Base-by-base conservation (phyloP, 2,888 invertebrate genomes). In the Dysmachus trigonus region DNA sequence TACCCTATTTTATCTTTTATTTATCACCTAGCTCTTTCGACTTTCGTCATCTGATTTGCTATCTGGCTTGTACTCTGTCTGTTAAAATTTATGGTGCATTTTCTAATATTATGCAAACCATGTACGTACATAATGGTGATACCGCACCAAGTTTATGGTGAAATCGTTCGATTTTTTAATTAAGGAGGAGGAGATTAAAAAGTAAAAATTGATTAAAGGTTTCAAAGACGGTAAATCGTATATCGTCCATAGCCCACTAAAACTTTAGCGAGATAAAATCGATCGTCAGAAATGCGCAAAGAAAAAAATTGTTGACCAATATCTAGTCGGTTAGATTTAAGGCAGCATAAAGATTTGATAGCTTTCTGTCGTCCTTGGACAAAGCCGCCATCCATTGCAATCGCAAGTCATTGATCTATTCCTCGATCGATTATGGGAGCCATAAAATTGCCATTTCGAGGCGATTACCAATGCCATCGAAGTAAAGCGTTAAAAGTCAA, bases 401-500 rank as follows among this genome's bases (percentile, higher is more conserved):
- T 82, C 53, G 33, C 33, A 82, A 62, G 81, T 82, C 81, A 62
- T 62, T 82, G 81, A 82, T 82, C 81, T 82, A 82, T 22, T 72
- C 72, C 38, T 41, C 41, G 31, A 83, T 83, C 72, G 83, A 83
- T 83, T 83, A 83, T 27, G 71, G 72, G 31, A 41, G 71, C 83
- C 83, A 83, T 83, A 83, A 83, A 83, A 83, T 72, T 38, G 83
- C 72, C 51, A 85, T 74, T 74, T 76, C 18, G 27, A 51, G 22
- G 41, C 15, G 22, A 30, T 6, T 51, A 27, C 22, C 35, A 10
- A 83, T 7, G 35, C 51, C 84, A 85, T 74, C 84, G 73, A 47
- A 73, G 74, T 74, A 85, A 30, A 31, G 76, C 76, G 76, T 85
- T 85, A 85, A 85, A 85, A 76, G 76, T 85, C 85, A 41, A 85